phyloP scores from a whole-genome alignment of 2,888 invertebrate genomes.

The Ypsolopha scabrella region DNA sequence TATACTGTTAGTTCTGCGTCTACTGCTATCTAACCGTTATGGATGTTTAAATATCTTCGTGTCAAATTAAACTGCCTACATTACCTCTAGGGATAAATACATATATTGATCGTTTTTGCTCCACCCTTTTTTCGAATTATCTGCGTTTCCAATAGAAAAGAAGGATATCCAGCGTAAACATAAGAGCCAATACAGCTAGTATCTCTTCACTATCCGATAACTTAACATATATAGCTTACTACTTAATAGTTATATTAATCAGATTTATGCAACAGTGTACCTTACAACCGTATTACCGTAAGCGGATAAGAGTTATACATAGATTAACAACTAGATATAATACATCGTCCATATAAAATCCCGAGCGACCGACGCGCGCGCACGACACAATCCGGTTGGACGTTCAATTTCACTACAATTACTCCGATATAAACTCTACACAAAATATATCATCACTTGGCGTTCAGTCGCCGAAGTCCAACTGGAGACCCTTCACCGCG shows the following conservation, averaged over 20 bases:
- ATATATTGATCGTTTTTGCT: neutral
- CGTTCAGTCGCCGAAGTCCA: constrained; percentile 13
- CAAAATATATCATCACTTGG: constrained; percentile 5
- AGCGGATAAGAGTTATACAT: constrained; percentile 51
- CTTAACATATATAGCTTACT: constrained; percentile 45
- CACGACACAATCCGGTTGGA: neutral
- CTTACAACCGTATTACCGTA: constrained; percentile 56
- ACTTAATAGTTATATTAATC: constrained; percentile 59
- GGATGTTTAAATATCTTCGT: constrained; percentile 18
- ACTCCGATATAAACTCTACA: constrained; percentile 1
- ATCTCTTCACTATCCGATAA: constrained; percentile 46
- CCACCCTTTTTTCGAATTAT: neutral
- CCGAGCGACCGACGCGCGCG: neutral
- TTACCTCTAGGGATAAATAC: constrained; percentile 24
- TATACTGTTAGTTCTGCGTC: constrained; percentile 46
- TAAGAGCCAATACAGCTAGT: constrained; percentile 31
- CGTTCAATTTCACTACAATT: neutral
- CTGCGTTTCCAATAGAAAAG: constrained; percentile 21
- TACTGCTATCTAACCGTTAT: constrained; percentile 47
- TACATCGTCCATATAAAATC: constrained; percentile 24
- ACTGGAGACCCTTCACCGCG: constrained; percentile 8
- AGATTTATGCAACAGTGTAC: constrained; percentile 63
- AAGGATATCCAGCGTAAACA: constrained; percentile 26
- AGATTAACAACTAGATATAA: constrained; percentile 39
- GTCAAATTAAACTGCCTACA: constrained; percentile 26